Evolutionary conservation across 2,888 invertebrate genomes (phyloP).

Genomic region (Eupithecia subumbrata): DNA sequence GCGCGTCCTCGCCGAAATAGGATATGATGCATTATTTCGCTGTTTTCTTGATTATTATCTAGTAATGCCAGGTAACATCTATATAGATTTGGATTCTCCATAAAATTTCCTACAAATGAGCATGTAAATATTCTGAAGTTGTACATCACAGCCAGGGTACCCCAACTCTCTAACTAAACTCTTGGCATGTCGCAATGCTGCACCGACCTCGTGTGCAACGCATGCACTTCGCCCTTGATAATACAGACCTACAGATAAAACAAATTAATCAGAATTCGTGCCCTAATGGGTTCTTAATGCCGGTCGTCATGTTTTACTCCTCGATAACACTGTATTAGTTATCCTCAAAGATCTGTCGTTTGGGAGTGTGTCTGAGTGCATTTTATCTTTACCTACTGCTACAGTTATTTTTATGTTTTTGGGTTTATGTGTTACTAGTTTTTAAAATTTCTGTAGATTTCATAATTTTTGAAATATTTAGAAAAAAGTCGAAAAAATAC

Average conservation of each 20-base stretch:
- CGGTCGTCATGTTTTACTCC: conserved; percentile 50
- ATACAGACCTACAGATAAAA: conserved; percentile 58
- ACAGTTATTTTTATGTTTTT: conserved; percentile 11
- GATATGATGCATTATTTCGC: too few relatives aligned
- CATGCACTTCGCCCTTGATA: conserved; percentile 51
- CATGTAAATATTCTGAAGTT: too few relatives aligned
- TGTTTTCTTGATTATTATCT: too few relatives aligned
- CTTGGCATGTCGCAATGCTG: background rate
- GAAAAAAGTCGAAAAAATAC: too few relatives aligned
- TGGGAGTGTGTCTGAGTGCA: conserved; percentile 1
- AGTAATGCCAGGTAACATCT: too few relatives aligned
- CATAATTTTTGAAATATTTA: too few relatives aligned
- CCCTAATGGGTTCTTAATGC: conserved; percentile 71
- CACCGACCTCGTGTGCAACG: conserved; percentile 11
- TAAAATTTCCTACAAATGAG: too few relatives aligned
- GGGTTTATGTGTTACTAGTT: background rate
- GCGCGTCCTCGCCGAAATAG: too few relatives aligned
- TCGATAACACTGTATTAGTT: conserved; percentile 39
- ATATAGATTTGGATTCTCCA: too few relatives aligned
- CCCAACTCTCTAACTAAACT: background rate
- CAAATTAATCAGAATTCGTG: conserved; percentile 63
- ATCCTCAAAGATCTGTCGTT: conserved; percentile 30
- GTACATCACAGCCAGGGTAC: background rate
- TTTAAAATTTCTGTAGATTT: too few relatives aligned
- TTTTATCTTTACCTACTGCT: conserved; percentile 8